phyloP scores from a whole-genome alignment of 2,888 invertebrate species.

The Pristionchus exspectatus region DNA sequence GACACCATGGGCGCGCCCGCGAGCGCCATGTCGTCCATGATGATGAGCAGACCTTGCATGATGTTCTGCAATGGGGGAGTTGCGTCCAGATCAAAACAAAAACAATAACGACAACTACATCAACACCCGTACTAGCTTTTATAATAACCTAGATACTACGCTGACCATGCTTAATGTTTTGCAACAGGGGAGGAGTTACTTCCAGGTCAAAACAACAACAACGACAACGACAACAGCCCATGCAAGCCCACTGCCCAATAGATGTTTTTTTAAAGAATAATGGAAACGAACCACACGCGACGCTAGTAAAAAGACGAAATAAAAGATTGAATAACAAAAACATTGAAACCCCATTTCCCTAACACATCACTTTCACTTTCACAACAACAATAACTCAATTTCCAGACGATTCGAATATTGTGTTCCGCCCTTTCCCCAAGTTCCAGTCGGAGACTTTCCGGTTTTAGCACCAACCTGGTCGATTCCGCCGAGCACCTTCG shows the following conservation, averaged over 20 bases:
- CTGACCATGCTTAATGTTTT: background rate
- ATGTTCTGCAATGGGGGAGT: slow-evolving; percentile 31
- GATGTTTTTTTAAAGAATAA: too few species aligned
- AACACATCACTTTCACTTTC: background rate
- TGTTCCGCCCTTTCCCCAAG: background rate
- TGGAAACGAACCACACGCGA: too few species aligned
- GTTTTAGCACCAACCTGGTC: slow-evolving; percentile 29
- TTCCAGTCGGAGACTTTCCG: background rate
- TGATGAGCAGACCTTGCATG: slow-evolving; percentile 53
- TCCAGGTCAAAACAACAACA: background rate
- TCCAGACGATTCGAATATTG: background rate
- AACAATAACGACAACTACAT: background rate
- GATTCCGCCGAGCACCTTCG: slow-evolving; percentile 43
- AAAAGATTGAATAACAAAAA: too few species aligned
- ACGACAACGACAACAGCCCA: too few species aligned
- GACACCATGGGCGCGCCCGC: slow-evolving; percentile 27
- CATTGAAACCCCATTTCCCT: too few species aligned
- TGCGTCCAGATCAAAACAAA: background rate
- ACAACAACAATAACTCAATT: background rate
- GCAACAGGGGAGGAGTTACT: background rate
- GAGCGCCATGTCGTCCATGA: slow-evolving; percentile 30
- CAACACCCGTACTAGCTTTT: background rate
- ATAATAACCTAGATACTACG: background rate
- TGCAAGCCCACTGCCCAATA: too few species aligned
- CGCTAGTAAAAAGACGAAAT: too few species aligned